phyloP scores from a whole-genome alignment of 1,140 invertebrate species.

The Periplaneta americana region DNA sequence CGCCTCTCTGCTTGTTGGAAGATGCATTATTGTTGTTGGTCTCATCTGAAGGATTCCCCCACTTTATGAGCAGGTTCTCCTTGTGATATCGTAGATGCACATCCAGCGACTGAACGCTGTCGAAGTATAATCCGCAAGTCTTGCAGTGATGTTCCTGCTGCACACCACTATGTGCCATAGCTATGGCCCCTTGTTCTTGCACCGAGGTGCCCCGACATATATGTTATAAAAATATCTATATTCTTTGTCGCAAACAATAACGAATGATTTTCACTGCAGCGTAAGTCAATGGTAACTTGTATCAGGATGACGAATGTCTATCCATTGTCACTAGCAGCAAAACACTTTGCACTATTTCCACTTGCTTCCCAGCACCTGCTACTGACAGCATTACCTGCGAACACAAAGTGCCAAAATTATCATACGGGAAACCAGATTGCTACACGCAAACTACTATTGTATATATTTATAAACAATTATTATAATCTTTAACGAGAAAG shows the following conservation, averaged over 20 bases:
- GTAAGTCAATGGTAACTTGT: background rate
- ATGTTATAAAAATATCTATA: background rate
- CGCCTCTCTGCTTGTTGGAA: constrained; percentile 48
- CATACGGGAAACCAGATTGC: no score
- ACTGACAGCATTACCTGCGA: background rate
- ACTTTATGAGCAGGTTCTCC: constrained; percentile 66
- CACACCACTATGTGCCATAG: constrained; percentile 17
- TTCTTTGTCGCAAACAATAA: background rate
- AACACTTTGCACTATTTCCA: background rate
- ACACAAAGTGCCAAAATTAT: no score
- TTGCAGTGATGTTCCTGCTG: constrained; percentile 43
- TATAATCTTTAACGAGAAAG: no score
- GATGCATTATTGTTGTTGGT: constrained; percentile 35
- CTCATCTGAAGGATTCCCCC: constrained; percentile 51
- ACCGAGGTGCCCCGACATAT: background rate
- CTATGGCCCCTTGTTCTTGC: constrained; percentile 3
- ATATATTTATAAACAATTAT: no score
- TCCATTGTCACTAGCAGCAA: background rate
- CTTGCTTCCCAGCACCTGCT: background rate
- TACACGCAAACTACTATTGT: no score
- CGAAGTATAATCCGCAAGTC: constrained; percentile 65
- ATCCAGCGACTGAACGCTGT: constrained; percentile 65
- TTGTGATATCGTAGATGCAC: constrained; percentile 75
- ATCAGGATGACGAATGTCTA: background rate
- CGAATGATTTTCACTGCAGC: background rate